Evolutionary conservation across 1,140 invertebrate species (phyloP), one percentile per base, ranked within the genome.

Genomic region (Sminthurinus signatus): DNA sequence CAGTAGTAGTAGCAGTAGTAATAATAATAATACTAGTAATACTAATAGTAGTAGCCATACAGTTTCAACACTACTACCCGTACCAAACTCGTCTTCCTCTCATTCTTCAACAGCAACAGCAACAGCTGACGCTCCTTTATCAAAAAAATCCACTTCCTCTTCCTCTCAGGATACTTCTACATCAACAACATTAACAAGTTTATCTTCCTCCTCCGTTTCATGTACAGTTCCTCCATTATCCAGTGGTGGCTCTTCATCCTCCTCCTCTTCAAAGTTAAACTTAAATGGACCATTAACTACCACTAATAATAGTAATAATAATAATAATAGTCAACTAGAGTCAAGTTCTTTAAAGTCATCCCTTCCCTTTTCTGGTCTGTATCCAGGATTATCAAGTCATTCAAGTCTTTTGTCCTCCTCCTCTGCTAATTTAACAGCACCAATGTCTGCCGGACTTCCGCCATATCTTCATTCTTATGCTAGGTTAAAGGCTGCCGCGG

Each of bases 401-500:
- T 69, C 65, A 8, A 54, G 50, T 31, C 48, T 54, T 2, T 52
- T 62, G n/a, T 39, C 59, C 19, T 39, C 58, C 4, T 32, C 48
- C 23, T 48, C 44, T 8, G 19, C 36, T 29, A 8, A 55, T 2
- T 46, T 50, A 12, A 36, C 62, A 5, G 39, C 50, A 1, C n/a
- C n/a, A n/a, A n/a, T n/a, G n/a, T n/a, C n/a, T n/a, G 64, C 64
- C 42, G 70, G 70, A 14, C 64, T 73, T 31, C 66, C 66, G 10
- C 70, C 72, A 14, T 73, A 73, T 51, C 51, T 73, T 27, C 70
- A 72, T 32, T 62, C 60, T 25, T 73, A 73, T 42, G 72, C 72
- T 15, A 64, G 72, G 46, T 50, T 73, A 5, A 78, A 80, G 73
- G 77, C 63, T 77, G 81, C 74, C 75, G 78, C 63, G 71, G 78